phyloP scores from a whole-genome alignment of 2,888 invertebrate species.

The Anthrax anthrax region DNA sequence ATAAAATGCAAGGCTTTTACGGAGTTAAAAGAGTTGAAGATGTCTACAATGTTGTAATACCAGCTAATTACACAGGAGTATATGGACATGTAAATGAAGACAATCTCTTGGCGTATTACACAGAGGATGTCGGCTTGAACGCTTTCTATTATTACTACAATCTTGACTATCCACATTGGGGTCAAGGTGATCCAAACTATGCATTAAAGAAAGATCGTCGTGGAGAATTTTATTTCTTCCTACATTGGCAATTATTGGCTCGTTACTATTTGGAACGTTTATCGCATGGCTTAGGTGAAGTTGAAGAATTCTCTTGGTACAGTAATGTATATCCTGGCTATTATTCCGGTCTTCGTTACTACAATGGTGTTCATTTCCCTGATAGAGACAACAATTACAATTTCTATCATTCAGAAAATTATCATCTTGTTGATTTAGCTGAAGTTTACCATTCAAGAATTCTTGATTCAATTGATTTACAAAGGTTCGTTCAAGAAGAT shows the following conservation, averaged over 20 bases:
- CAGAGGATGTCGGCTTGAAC: constrained; percentile 63
- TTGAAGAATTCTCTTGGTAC: constrained; percentile 43
- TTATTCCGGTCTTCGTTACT: constrained; percentile 45
- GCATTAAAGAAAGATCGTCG: constrained; percentile 26
- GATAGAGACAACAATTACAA: constrained; percentile 42
- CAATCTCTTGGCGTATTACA: constrained; percentile 52
- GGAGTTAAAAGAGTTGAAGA: constrained; percentile 33
- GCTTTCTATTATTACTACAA: constrained; percentile 53
- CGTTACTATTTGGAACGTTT: constrained; percentile 44
- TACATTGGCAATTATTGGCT: constrained; percentile 36
- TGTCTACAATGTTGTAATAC: constrained; percentile 44
- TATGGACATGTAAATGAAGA: constrained; percentile 43
- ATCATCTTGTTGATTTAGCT: constrained; percentile 29
- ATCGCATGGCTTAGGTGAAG: constrained; percentile 52
- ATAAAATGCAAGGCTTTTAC: constrained; percentile 46
- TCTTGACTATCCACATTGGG: constrained; percentile 56
- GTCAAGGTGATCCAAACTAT: constrained; percentile 37
- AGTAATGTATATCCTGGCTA: constrained; percentile 45
- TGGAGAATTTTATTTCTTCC: constrained; percentile 36
- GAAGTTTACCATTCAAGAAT: constrained; percentile 42
- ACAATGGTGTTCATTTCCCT: constrained; percentile 53
- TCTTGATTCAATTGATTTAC: constrained; percentile 44
- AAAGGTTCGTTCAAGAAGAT: constrained; percentile 35
- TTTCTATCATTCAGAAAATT: constrained; percentile 30
- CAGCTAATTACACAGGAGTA: constrained; percentile 52